These are phyloP conservation scores for Hydropotes inermis DNA, from an alignment of 2,113 vertebrate species.

Conservation along the genomic window DNA sequence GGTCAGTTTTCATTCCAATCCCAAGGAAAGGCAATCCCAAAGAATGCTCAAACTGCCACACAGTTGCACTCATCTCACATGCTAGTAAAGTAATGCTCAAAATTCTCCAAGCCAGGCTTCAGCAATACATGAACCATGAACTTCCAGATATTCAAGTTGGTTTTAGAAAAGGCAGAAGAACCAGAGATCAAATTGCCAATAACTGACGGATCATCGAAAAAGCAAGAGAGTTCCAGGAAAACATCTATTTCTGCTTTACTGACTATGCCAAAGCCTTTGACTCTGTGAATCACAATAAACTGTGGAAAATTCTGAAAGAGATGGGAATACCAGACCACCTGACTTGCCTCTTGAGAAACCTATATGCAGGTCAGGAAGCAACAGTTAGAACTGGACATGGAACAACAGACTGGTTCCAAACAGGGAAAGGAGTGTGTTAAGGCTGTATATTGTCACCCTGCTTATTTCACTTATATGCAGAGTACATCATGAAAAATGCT, in stretches of 20 bases:
- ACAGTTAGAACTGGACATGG: no score
- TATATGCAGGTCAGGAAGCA: no score
- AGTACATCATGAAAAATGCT: no score
- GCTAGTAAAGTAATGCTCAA: neutral
- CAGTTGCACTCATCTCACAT: neutral
- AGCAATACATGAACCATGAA: neutral
- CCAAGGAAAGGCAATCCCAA: neutral
- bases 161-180: neutral
- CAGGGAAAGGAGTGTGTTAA: no score
- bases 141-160: neutral
- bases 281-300: no score
- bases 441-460: no score
- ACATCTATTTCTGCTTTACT: no score
- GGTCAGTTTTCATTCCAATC: neutral
- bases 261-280: no score
- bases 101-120: neutral
- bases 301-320: no score
- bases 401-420: neutral
- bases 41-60: neutral
- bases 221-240: neutral
- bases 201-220: neutral
- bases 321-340: no score
- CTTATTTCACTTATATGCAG: no score
- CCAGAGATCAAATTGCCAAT: neutral
- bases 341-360: no score